Base-by-base conservation (phyloP, 1,140 invertebrate species). In the Chlorops oryzae region DNA sequence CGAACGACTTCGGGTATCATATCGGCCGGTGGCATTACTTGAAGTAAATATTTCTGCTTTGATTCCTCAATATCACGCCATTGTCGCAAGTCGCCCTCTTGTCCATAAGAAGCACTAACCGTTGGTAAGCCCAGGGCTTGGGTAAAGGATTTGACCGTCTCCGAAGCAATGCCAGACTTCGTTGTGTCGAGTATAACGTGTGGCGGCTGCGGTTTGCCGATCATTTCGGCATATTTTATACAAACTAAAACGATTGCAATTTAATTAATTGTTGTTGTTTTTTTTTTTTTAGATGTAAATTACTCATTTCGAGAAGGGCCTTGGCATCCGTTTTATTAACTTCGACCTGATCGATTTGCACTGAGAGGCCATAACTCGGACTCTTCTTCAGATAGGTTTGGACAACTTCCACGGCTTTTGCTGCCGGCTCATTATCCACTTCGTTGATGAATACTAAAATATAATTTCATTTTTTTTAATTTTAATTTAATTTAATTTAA, bases 151-250 rank as follows among this genome's bases (percentile, higher is more conserved):
- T 92, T 90, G 1, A 90, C 84, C 2, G 86, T 83, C 68, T 92
- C 88, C 0, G 88, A 88, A 3, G 83, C 80, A 17, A 85, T 74
- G 5, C 87, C 87, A 13, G 80, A 80, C 61, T 81, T 83, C 2
- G 89, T 92, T 9, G 84, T 82, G 63, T 92, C 89, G 48, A 92
- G 68, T 7, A 92, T 78, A 0, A 92, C 65, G 73, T 92, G 86
- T 0, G 90, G 88, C 0, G 78, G 75, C 52, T 78, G 79, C 27
- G 80, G 78, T 1, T 73, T 74, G 10, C 76, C 72, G 45, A 86
- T 64, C 62, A 82, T 80, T 21, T 75, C 75, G 43, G 84, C 80
- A 61, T 87, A 84, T 52, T 78, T 78, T 53, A 77, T 77, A 72
- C 86, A 88, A 65, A 87, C 85, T 85, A 21, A 5, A 28, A 21